Base-by-base conservation (phyloP, 2,113 vertebrate species). In the Zootoca vivipara region DNA sequence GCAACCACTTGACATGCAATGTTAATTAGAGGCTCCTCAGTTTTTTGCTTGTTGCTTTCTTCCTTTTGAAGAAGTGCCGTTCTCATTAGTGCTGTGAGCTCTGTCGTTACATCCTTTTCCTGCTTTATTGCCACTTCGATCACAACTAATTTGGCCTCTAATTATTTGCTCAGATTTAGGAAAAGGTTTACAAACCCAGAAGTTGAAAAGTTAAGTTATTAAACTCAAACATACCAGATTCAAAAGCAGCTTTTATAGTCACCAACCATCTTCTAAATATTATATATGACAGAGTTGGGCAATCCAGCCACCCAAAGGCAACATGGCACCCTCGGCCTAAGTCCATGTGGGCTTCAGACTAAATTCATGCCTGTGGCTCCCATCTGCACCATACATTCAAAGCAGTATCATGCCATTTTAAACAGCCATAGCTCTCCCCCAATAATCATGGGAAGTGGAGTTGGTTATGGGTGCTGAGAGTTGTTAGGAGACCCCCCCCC, bases 131-230 rank as follows among this genome's bases (percentile, higher is more conserved):
- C 73, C n/a, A 3, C 1, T 92, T 89, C 69, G 52, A 70, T 16
- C 46, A 92, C 16, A 90, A 73, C 20, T 3, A 2, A n/a, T 67
- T 87, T 84, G 8, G 35, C 86, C 20, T 86, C 82, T 80, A 86
- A 79, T 87, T 85, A 30, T 46, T 78, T 89, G 46, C 87, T 86
- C 26, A 87, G 83, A 65, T 87, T 91, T 89, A 85, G 0, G 20
- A 3, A 78, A 83, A 83, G 77, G 79, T 0, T 30, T 87, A 88
- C 80, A 28, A 70, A 56, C 46, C 74, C 12, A 4, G 28, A 13
- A 87, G 9, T 82, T 30, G 65, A 69, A 62, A 75, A 75, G 56
- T 30, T 28, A 64, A 73, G 35, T 62, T 75, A 33, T 75, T 85
- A 40, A 62, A 64, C 52, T 75, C 52, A 75, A 26, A 75, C 75